phyloP scores from a whole-genome alignment of 2,113 vertebrate genomes.

The Pyxicephalus adspersus region DNA sequence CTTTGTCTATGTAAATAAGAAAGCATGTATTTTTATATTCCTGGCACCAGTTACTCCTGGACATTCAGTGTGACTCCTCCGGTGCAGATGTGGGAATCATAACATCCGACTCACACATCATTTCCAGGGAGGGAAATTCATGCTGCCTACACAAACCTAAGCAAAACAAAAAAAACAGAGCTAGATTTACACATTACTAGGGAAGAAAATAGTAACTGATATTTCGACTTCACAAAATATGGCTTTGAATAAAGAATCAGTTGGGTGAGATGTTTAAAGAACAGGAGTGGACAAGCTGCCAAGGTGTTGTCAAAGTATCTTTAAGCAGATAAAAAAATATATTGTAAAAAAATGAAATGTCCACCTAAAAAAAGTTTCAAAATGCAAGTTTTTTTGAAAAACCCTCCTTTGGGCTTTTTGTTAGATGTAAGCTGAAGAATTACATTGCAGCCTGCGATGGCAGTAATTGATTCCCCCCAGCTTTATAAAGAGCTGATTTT shows the following conservation, averaged over 20 bases:
- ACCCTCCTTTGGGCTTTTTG: too few species aligned
- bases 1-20: constrained; percentile 16
- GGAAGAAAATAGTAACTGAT: constrained; percentile 8
- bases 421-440: too few species aligned
- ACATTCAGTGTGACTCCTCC: constrained; percentile 46
- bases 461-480: too few species aligned
- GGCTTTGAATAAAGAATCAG: neutral
- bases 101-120: constrained; percentile 52
- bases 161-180: constrained; percentile 35
- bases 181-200: neutral
- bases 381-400: too few species aligned
- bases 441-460: too few species aligned
- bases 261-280: neutral
- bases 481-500: too few species aligned
- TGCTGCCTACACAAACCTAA: constrained; percentile 46
- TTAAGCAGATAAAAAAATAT: too few species aligned
- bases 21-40: constrained; percentile 41
- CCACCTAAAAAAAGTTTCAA: too few species aligned
- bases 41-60: constrained; percentile 29
- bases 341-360: too few species aligned
- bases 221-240: neutral
- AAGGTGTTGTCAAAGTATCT: too few species aligned
- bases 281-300: too few species aligned
- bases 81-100: constrained; percentile 54
- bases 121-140: constrained; percentile 55